Percentiles rank a stretch among this genome's conserved stretches.
Conservation (phyloP, 2,797 vertebrate species). For the Podarcis siculus region DNA sequence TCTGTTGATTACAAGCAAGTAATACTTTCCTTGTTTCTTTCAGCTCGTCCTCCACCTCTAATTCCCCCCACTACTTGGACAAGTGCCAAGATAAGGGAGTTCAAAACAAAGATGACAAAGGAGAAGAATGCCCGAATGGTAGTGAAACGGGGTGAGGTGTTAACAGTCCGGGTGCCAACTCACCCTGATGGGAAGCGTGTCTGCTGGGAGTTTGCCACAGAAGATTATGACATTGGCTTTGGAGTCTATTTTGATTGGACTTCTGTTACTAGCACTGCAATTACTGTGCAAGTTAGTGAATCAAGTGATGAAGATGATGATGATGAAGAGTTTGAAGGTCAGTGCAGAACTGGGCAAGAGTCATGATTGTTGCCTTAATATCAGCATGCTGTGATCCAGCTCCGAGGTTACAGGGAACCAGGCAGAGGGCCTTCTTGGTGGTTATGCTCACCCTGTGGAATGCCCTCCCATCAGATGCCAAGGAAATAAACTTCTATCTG, state of each 20-base stretch:
- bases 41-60: conserved; percentile 87
- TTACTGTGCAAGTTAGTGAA: conserved; percentile 97
- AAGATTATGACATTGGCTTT: conserved; percentile 97
- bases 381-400: not conserved
- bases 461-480: too few species aligned
- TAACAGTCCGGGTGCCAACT: conserved; percentile 94
- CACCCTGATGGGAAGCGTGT: conserved; percentile 92
- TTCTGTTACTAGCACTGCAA: conserved; percentile 89
- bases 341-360: conserved; percentile 50
- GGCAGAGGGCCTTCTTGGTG: too few species aligned
- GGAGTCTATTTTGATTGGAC: conserved; percentile 98
- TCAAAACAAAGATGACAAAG: conserved; percentile 89
- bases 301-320: conserved; percentile 98
- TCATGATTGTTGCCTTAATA: not conserved
- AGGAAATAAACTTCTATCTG: too few species aligned
- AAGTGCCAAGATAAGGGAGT: conserved; percentile 88
- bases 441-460: too few species aligned
- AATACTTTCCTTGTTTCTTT: conserved; percentile 35
- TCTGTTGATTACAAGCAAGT: not conserved
- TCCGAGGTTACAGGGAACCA: not conserved
- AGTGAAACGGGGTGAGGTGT: conserved; percentile 94
- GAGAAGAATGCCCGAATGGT: conserved; percentile 93
- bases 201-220: conserved; percentile 98
- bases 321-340: conserved; percentile 90
- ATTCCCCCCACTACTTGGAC: conserved; percentile 91